These are phyloP conservation scores for Celastrina argiolus DNA, from an alignment of 2,888 invertebrate species.

Conservation along the genomic window DNA sequence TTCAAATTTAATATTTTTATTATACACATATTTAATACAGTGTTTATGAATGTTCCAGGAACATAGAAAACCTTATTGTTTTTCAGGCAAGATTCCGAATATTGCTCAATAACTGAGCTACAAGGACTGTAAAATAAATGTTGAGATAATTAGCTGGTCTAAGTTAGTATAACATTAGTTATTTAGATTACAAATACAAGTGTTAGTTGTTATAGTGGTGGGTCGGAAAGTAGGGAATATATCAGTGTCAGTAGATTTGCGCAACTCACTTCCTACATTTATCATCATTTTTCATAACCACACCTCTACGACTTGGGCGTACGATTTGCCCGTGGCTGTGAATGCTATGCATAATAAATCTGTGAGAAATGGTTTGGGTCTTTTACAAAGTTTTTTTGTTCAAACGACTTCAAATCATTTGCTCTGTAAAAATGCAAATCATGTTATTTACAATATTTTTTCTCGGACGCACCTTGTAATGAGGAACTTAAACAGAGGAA, in stretches of 20 bases:
- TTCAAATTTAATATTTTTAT: no score
- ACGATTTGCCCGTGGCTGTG: not conserved
- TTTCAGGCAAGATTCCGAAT: no score
- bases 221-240: not conserved
- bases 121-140: not conserved
- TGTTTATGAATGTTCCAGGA: no score
- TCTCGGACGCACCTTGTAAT: not conserved
- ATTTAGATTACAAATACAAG: no score
- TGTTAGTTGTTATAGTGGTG: not conserved
- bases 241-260: not conserved
- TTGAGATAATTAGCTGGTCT: no score
- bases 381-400: not conserved
- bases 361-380: not conserved
- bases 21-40: no score
- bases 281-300: not conserved
- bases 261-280: not conserved
- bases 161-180: no score
- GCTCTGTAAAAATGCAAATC: no score
- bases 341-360: constrained; percentile 13
- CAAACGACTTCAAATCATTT: no score
- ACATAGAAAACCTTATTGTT: no score
- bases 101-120: no score
- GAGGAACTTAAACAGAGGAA: not conserved
- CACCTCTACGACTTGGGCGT: not conserved
- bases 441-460: no score